These are phyloP conservation scores for Lepas anatifera DNA, from an alignment of 2,888 invertebrate genomes.

Conservation along the genomic window DNA sequence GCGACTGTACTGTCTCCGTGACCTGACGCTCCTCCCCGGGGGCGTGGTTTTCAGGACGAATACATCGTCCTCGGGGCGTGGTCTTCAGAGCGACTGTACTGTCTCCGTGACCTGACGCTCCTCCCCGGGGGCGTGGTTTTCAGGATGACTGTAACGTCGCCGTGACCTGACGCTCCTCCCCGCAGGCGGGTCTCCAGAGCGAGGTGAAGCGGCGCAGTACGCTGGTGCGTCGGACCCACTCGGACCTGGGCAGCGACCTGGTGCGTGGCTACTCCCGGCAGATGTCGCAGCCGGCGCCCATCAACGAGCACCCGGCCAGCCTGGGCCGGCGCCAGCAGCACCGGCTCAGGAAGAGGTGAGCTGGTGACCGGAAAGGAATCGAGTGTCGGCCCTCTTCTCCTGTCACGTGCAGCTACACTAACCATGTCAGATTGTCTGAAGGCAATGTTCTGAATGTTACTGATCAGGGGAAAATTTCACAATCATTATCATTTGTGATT, in stretches of 20 bases:
- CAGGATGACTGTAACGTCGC: too few species aligned
- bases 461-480: too few species aligned
- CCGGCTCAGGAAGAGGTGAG: slow-evolving; percentile 17
- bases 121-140: too few species aligned
- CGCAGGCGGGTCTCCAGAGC: slow-evolving; percentile 4
- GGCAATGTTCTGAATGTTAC: too few species aligned
- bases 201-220: slow-evolving; percentile 26
- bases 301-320: slow-evolving; percentile 31
- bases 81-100: too few species aligned
- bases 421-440: too few species aligned
- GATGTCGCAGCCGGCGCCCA: slow-evolving; percentile 40
- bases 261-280: slow-evolving; percentile 38
- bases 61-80: too few species aligned
- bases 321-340: slow-evolving; percentile 32
- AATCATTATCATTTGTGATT: too few species aligned
- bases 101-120: too few species aligned
- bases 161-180: background rate
- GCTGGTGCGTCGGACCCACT: slow-evolving; percentile 44
- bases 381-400: slow-evolving; percentile 17
- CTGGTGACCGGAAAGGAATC: too few species aligned
- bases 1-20: too few species aligned
- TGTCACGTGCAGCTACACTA: slow-evolving; percentile 18
- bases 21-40: background rate
- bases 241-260: slow-evolving; percentile 44
- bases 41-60: slow-evolving; percentile 1